Conservation (phyloP, 2,113 vertebrate genomes). For the Nestor notabilis region DNA sequence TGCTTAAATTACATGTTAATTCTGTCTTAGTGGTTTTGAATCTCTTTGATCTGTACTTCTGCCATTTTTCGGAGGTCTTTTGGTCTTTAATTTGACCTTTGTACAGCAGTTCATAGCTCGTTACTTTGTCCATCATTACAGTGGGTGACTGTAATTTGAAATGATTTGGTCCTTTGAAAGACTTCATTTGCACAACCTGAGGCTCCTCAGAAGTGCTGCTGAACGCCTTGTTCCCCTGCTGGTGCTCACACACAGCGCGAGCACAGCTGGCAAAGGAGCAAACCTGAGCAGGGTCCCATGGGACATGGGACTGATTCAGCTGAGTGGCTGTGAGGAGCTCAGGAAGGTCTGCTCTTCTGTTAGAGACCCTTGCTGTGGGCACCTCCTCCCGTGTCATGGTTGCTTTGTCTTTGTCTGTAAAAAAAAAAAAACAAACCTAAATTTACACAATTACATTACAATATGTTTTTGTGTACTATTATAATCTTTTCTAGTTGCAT, state of each 20-base stretch:
- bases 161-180: background rate
- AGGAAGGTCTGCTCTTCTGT: background rate
- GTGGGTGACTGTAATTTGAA: background rate
- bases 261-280: background rate
- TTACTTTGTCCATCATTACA: background rate
- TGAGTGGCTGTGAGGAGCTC: fast-evolving
- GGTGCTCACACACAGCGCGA: background rate
- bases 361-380: background rate
- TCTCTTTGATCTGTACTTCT: background rate
- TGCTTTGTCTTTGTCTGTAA: background rate
- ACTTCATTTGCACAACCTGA: background rate
- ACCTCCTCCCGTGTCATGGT: background rate
- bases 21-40: background rate
- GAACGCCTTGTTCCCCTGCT: background rate
- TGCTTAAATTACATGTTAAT: background rate
- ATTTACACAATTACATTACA: background rate
- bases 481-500: background rate
- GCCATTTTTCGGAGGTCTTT: background rate
- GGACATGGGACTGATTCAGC: background rate
- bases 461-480: background rate
- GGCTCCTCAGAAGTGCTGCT: background rate
- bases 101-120: background rate
- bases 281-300: background rate
- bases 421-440: too few relatives aligned
- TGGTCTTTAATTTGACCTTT: background rate